A percentile compares a stretch with the other conserved stretches of the same genome.
Evolutionary conservation across 2,888 invertebrate genomes (phyloP).

Genomic region (Clanis bilineata): DNA sequence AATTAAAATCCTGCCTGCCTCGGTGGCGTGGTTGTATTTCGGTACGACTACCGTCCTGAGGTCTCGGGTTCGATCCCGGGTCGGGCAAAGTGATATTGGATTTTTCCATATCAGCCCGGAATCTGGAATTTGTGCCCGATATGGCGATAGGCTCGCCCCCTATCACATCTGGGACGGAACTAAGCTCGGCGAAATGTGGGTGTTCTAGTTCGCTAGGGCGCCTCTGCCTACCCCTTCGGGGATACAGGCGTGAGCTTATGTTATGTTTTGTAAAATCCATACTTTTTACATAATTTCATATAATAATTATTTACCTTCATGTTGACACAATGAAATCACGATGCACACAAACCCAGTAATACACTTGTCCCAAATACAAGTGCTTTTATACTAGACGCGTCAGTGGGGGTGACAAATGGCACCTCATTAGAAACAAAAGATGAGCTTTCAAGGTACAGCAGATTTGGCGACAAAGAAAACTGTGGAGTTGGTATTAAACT

Average conservation of each 20-base stretch:
- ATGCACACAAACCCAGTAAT: constrained; percentile 37
- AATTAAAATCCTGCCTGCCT: too few relatives aligned
- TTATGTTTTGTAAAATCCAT: too few relatives aligned
- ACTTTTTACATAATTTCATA: background rate
- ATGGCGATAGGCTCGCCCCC: too few relatives aligned
- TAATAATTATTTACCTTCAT: constrained; percentile 41
- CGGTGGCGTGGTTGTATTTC: too few relatives aligned
- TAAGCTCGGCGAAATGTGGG: background rate
- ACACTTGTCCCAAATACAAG: constrained; percentile 31
- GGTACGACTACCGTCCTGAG: too few relatives aligned
- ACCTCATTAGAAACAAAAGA: constrained; percentile 65
- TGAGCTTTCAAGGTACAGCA: constrained; percentile 63
- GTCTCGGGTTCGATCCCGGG: too few relatives aligned
- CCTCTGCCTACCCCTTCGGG: too few relatives aligned
- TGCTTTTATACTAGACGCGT: constrained; percentile 59
- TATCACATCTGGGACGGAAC: background rate
- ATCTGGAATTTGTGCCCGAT: too few relatives aligned
- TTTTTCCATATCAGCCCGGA: too few relatives aligned
- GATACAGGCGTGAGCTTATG: too few relatives aligned
- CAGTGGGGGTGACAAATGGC: constrained; percentile 61
- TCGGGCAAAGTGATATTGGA: too few relatives aligned
- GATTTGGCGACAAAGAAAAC: constrained; percentile 34
- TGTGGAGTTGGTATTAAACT: constrained; percentile 44
- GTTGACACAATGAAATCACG: constrained; percentile 18
- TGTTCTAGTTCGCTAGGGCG: too few relatives aligned